Evolutionary conservation across 2,113 vertebrate genomes (phyloP), one percentile per base, ranked within the genome.

Genomic region (Redunca redunca): DNA sequence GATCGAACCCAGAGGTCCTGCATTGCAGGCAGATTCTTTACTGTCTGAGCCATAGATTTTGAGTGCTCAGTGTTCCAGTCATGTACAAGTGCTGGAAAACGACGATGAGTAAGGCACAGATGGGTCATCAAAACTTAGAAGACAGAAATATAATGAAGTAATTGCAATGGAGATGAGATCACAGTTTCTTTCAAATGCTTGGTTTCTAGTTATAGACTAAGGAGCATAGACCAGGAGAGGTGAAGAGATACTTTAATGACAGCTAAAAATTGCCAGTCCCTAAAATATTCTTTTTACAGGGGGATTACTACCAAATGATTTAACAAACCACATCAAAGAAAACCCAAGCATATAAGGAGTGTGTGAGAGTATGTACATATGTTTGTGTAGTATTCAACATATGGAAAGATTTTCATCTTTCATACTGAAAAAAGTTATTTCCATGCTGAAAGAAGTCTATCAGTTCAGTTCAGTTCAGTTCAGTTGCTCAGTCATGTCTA

Each of bases 231-330:
- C 23, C 14, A 46, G 25, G 43, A 90, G 50, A 90, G 46, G 80
- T 48, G 19, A 84, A 89, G 33, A 67, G 55, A 55, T 46, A 90
- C 14, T 91, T 93, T 88, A 90, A 94, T 46, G 33, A 83, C 2
- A 83, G 46, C 6, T 87, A 96, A 91, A 88, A 80, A 57, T 33
- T 33, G 17, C 26, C 52, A 74, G 6, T 85, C 25, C 67, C 19
- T 88, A 94, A 94, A 97, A 97, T 40, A 50, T 33, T n/a, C 21
- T 82, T 40, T 62, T 52, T 43, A 96, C 13, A 93, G 48, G 36
- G 33, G 13, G n/a, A 16, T 60, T 88, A 64, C 57, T 78, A 46
- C 53, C 53, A 78, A 71, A 55, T 8, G 16, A 62, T 81, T 88
- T 81, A 30, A 74, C 46, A 90, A 86, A 92, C 17, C 17, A 7